A percentile compares a stretch with the other conserved stretches of the same genome.
Conservation (phyloP, 2,888 invertebrate species). For the Eupelmus urozonus region DNA sequence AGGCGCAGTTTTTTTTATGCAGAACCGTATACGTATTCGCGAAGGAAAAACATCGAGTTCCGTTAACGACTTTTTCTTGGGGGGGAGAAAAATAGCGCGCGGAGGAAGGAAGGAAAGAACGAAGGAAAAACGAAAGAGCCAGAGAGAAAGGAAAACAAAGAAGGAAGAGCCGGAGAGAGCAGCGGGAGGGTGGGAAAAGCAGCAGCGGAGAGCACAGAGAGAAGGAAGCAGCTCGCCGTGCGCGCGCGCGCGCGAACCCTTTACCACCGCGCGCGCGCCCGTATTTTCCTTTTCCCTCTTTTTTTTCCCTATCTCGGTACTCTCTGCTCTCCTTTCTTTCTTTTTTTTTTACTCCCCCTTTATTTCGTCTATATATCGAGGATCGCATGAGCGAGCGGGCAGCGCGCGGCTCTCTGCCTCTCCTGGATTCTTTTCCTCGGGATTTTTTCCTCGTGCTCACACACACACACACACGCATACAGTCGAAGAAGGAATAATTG, state of each 20-base stretch:
- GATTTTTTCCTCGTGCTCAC: constrained; percentile 39
- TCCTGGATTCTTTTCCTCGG: constrained; percentile 43
- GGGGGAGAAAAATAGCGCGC: neutral
- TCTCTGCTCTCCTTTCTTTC: neutral
- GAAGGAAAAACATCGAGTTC: constrained; percentile 55
- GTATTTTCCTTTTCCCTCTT: constrained; percentile 32
- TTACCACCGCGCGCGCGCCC: constrained; percentile 40
- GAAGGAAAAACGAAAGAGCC: neutral
- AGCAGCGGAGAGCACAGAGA: constrained; percentile 7
- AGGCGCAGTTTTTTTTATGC: constrained; percentile 46
- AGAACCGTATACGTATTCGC: constrained; percentile 47
- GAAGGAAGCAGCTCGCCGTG: neutral
- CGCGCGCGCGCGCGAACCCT: constrained; percentile 52
- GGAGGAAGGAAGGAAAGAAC: neutral
- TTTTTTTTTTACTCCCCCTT: neutral
- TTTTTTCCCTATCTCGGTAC: neutral
- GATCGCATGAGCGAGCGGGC: constrained; percentile 23
- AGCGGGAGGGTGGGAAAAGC: constrained; percentile 10
- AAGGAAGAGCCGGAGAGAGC: neutral
- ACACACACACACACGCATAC: constrained; percentile 21
- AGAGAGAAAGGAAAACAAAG: neutral
- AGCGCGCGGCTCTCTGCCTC: constrained; percentile 4
- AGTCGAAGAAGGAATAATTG: constrained; percentile 58
- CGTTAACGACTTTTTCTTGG: constrained; percentile 56
- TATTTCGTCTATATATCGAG: constrained; percentile 34